Base-by-base conservation (phyloP, 1,140 invertebrate species). In the Aculops lycopersici region DNA sequence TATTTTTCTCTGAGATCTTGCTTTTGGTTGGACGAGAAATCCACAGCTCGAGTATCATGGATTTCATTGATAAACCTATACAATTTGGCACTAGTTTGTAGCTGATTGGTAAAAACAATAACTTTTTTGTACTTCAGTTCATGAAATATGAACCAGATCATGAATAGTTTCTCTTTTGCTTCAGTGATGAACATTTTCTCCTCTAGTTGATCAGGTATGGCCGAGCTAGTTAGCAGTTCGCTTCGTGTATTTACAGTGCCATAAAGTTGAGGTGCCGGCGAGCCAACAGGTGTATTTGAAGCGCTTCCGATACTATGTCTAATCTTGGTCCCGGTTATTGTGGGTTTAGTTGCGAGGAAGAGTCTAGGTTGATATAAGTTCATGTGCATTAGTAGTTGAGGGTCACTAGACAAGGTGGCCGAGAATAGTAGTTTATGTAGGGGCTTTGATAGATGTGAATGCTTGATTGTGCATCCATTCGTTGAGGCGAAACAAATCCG, bases 361-460 rank as follows among this genome's bases (percentile, higher is more conserved):
- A 95, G 58, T 54, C 72, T 77, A 0, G 88, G 88, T 53, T 80
- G 71, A 53, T 83, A 90, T 1, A 97, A 59, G 14, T 72, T 70
- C 44, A 92, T 63, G 42, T 71, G 66, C 48, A 79, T 70, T 18
- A 97, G 60, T 53, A 83, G 78, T 58, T 95, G 83, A 4, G 86
- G 83, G 63, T 95, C 80, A 52, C 86, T 78, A 1, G 83, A 79
- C 8, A 95, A 55, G 2, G 88, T 95, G 4, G 88, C 88, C 12
- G 86, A 94, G 52, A 92, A 88, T 8, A 95, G 58, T 4, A 95
- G 58, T 56, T 92, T 94, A 44, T 94, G 84, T 2, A 81, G 70
- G 39, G 47, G 52, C 42, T 45, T 35, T 20, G 14, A 38, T 4
- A 17, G n/a, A 2, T 35, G 35, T 16, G 18, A 21, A 19, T 37